Evolutionary conservation across 2,888 invertebrate species (phyloP), one percentile per base, ranked within the genome.

Genomic region (Ormyrus rosae): DNA sequence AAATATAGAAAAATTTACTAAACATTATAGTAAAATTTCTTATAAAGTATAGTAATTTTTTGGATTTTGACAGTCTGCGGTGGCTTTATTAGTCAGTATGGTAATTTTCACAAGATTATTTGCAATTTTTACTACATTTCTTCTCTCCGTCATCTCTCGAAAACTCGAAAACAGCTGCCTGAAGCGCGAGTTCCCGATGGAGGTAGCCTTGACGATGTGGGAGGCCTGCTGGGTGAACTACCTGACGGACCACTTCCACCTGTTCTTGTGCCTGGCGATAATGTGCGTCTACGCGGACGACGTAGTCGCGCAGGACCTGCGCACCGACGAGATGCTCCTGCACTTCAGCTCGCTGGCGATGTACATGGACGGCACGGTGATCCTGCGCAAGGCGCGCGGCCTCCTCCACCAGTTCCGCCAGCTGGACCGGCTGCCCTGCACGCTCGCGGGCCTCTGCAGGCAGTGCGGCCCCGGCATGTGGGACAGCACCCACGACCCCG

Each of bases 151-250:
- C 19, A 34, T 34, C 34, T 4, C 13, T 4, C 4, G 34, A 34
- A 34, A 34, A 34, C 34, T 34, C 34, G 34, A 34, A 34, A 34
- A 34, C 90, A 96, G 95, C 82, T 97, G 98, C 90, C 97, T 98
- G 91, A 97, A 97, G 87, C 93, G 98, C 0, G 98, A 98, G 91
- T 98, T 98, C 88, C 95, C 96, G 0, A 97, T 97, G 89, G 94
- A 95, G 11, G 96, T 96, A 56, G 97, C 97, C 0, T 93, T 98
- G 64, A 93, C 95, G 53, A 97, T 98, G 95, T 98, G 98, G 98
- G 97, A 98, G 91, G 96, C 98, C 3, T 99, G 98, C 91, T 99
- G 99, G 99, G 96, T 98, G 0, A 97, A 97, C 91, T 98, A 97
- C 91, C 94, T 98, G 88, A 98, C 98, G 0, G 97, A 98, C 90